Evolutionary conservation across 30 jellyfish, hydroid and myxozoan species (phyloP), one percentile per base, ranked within the genome.

Genomic region (Aurelia sp.): DNA sequence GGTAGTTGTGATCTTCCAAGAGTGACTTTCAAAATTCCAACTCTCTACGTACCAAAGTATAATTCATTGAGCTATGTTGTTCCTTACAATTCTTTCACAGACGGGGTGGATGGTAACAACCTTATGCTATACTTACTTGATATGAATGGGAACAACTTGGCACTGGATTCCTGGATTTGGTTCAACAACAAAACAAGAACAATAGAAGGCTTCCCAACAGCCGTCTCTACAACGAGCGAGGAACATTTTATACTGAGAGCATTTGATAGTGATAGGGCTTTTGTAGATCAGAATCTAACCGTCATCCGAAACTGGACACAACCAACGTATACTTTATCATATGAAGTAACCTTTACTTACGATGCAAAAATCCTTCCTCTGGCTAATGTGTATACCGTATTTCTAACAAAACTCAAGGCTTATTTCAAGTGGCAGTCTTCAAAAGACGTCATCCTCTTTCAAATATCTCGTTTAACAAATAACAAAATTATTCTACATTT

Each of bases 161-260:
- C 88, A 1, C 35, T 85, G 24, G 77, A 74, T 8, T 78, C 95
- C 9, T 85, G 99, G 99, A 51, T 85, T 33, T 74, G 93, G 88
- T 96, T 88, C 57, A 67, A 88, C 67, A 48, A 74, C 17, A 63
- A 31, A 51, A 76, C 89, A 22, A 78, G 91, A 51, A 60, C 61
- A 33, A 83, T 93, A 13, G 53, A 68, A 1, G 98, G 98, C 11
- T 91, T 76, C 27, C 98, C 98, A n/a, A 51, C 65, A n/a, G n/a
- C 59, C 8, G 76, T 80, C 40, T 44, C 88, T n/a, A 41, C 27
- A 16, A 87, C 72, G 4, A 61, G 35, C 30, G 41, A 27, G 21
- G 76, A 38, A 59, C 4, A 57, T 5, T 92, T 78, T 71, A 68
- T 80, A 0, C 59, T 92, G 18, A 76, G 98, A 31, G 89, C 90